Evolutionary conservation across 1,140 invertebrate genomes (phyloP), one percentile per base, ranked within the genome.

Genomic region (Antheraea pernyi): DNA sequence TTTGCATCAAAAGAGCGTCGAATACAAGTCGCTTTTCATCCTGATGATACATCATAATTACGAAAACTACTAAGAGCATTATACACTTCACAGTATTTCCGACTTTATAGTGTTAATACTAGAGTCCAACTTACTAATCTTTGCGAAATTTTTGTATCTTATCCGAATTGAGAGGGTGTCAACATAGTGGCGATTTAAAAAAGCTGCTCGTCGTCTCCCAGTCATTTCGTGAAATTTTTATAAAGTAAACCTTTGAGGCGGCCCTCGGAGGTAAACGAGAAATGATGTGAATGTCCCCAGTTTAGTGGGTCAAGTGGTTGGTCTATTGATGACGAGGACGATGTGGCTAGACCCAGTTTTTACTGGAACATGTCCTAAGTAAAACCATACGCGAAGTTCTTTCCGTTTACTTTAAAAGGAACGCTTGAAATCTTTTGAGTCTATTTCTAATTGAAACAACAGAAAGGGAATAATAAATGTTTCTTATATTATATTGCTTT

Each of bases 201-300:
- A 76, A 79, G 73, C 78, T 74, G 70, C 72, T 66, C 73, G 73
- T 67, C 64, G 39, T 22, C 64, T 69, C 62, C 73, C 58, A 70
- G 71, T 72, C 75, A 69, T 73, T 77, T 78, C 76, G 77, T 82
- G 71, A 82, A 73, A 76, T 70, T 76, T 82, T 78, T 80, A 80
- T 77, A 70, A 59, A 59, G 66, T 59, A 60, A 70, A 68, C 73
- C 74, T 78, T 82, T 80, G 80, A 78, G 73, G 73, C 69, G 70
- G 65, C 67, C 69, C 76, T 74, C 64, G 68, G 73, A 66, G 61
- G 59, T 80, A 75, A 75, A 77, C 75, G 75, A 74, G 80, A 70
- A 75, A 78, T 79, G 80, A 76, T 75, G 71, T 79, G 77, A 81
- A 81, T 76, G 75, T 77, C 68, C 69, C 68, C 69, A 62, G 71